phyloP scores from a whole-genome alignment of 35 echinoderm and acorn worm genomes.

The Patiria miniata region DNA sequence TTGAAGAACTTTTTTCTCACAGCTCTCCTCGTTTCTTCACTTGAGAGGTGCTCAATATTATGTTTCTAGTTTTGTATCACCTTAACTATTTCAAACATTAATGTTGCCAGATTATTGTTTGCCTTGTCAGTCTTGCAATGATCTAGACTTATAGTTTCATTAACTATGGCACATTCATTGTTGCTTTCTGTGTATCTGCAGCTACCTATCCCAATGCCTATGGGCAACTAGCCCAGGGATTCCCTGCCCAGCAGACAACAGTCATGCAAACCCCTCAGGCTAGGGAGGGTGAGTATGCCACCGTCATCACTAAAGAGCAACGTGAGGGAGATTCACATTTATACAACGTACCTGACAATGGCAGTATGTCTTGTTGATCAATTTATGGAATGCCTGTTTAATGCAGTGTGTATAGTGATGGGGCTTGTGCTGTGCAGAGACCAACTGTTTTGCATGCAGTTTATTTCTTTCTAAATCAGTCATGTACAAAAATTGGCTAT shows the following conservation, averaged over 20 bases:
- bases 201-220: conserved; percentile 94
- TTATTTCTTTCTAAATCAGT: too few species aligned
- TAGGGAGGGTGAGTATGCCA: conserved; percentile 71
- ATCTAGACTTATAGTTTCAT: too few species aligned
- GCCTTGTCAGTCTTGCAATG: too few species aligned
- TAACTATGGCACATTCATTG: too few species aligned
- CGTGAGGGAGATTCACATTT: conserved; percentile 5
- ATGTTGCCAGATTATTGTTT: too few species aligned
- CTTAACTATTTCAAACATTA: too few species aligned
- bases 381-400: conserved; percentile 15
- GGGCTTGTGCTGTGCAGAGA: background rate
- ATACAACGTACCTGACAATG: conserved; percentile 8
- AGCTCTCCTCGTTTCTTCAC: too few species aligned
- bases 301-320: conserved; percentile 16
- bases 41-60: too few species aligned
- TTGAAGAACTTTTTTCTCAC: too few species aligned
- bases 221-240: conserved; percentile 81
- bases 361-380: background rate
- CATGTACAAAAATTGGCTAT: too few species aligned
- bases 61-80: too few species aligned
- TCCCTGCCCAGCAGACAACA: conserved; percentile 64
- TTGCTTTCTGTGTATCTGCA: conserved; percentile 19
- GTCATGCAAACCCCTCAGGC: conserved; percentile 76
- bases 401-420: background rate
- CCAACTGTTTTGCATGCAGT: background rate